These are phyloP conservation scores for Dynastes maya DNA, from an alignment of 2,888 invertebrate species.

Conservation along the genomic window DNA sequence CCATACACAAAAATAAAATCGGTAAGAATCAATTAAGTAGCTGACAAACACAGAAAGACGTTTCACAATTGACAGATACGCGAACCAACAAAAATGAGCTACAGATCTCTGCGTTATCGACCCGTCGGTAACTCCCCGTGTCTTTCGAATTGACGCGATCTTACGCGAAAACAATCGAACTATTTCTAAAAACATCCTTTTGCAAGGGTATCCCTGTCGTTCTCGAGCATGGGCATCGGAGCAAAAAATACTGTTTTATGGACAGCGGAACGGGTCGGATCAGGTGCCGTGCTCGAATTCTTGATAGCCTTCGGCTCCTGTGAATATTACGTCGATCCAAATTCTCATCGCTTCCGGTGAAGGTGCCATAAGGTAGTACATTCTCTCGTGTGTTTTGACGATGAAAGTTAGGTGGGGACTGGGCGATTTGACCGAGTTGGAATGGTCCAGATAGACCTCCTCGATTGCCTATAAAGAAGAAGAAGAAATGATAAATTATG, in stretches of 20 bases:
- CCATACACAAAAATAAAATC: background rate
- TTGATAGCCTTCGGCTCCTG: slow-evolving; percentile 92
- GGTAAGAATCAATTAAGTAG: background rate
- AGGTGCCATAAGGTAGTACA: slow-evolving; percentile 93
- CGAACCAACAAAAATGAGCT: background rate
- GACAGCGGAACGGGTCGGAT: slow-evolving; percentile 48
- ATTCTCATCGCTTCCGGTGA: slow-evolving; percentile 95
- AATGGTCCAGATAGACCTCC: slow-evolving; percentile 97
- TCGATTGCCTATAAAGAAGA: slow-evolving; percentile 84
- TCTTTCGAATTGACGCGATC: no score
- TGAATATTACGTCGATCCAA: slow-evolving; percentile 97
- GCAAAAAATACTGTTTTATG: slow-evolving; percentile 25
- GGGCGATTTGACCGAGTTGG: slow-evolving; percentile 92
- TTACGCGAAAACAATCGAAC: background rate
- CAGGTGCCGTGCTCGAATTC: slow-evolving; percentile 75
- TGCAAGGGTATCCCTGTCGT: background rate
- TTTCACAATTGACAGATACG: background rate
- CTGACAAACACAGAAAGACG: background rate
- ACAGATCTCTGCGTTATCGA: slow-evolving; percentile 8
- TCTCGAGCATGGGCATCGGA: background rate
- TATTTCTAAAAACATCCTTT: no score
- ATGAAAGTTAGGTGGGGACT: slow-evolving; percentile 94
- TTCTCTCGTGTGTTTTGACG: slow-evolving; percentile 92
- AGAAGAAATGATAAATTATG: background rate
- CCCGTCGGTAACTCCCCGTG: background rate